Evolutionary conservation across 2,888 invertebrate genomes (phyloP), one percentile per base, ranked within the genome.

Genomic region (Spodoptera exigua): DNA sequence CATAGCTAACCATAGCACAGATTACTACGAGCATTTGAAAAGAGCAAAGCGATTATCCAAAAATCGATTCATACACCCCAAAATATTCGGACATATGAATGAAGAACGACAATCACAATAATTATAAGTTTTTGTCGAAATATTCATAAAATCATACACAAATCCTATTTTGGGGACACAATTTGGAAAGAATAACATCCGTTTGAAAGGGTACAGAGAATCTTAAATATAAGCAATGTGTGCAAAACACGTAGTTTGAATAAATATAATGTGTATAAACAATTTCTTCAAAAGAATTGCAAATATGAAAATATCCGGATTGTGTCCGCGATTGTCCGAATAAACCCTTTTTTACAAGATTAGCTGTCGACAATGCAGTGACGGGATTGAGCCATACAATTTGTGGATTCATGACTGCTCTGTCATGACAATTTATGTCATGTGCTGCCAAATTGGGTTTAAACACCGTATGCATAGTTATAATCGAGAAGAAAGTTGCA

Each of bases 241-340:
- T 87, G 82, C 89, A 90, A 72, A 77, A 87, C 87, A 90, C 55
- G 54, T 86, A 83, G 59, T 78, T 79, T 87, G 88, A 86, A 89
- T 89, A 84, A 87, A 87, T 86, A 86, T 85, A 91, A 92, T 89
- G 89, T 93, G 92, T 81, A 90, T 89, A 92, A 92, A 92, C 91
- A 92, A 67, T 67, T 63, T 70, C 46, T 60, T 88, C 87, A 89
- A 88, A 79, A 74, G 81, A 70, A 56, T 72, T 60, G 62, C 77
- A 84, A 82, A 84, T 85, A 84, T 80, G 78, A 81, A 90, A 91
- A 92, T 89, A 91, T 88, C 82, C 84, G 82, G 70, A 85, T 86
- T 85, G 80, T 87, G 36, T 83, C 80, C 77, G 67, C 67, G 70
- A 74, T 76, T 81, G 82, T 82, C 84, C 77, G 74, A 70, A 61